Evolutionary conservation across 2,797 vertebrate genomes (phyloP).

Genomic region (Mormyrus hasselquistii): DNA sequence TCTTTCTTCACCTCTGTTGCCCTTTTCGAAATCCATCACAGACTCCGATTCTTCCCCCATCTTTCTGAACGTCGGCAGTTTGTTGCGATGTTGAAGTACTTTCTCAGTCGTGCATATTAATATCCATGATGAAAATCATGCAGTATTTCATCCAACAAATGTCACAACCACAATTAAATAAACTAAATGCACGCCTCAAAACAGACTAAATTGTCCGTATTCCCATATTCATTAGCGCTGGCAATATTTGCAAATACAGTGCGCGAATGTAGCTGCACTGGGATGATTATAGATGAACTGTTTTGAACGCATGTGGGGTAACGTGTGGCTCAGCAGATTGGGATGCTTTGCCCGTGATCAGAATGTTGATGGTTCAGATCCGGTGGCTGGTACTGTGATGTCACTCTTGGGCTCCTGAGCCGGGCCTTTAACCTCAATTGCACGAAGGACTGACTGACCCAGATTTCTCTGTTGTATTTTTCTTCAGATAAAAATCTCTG

Average conservation of each 20-base stretch:
- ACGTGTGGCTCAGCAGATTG: not conserved
- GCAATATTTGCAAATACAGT: conserved; percentile 7
- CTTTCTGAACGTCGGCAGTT: not conserved
- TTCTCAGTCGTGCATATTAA: not conserved
- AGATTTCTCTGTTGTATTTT: not conserved
- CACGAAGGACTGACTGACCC: not conserved
- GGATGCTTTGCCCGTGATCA: not conserved
- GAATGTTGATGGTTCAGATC: not conserved
- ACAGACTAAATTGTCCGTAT: conserved; percentile 11
- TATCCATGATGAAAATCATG: conserved; percentile 4
- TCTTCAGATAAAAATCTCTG: not conserved
- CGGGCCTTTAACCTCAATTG: not conserved
- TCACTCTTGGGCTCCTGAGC: not conserved
- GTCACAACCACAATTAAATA: not conserved
- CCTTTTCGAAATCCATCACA: not conserved
- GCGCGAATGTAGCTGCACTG: not conserved
- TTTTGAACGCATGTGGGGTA: not conserved
- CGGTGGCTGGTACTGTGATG: not conserved
- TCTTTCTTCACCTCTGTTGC: not conserved
- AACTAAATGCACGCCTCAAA: not conserved
- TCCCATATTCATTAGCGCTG: not conserved
- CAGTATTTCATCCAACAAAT: not conserved
- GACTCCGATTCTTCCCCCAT: not conserved
- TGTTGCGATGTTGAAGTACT: not conserved
- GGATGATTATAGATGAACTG: not conserved